Evolutionary conservation across 2,113 vertebrate species (phyloP).

Genomic region (Callorhinus ursinus): DNA sequence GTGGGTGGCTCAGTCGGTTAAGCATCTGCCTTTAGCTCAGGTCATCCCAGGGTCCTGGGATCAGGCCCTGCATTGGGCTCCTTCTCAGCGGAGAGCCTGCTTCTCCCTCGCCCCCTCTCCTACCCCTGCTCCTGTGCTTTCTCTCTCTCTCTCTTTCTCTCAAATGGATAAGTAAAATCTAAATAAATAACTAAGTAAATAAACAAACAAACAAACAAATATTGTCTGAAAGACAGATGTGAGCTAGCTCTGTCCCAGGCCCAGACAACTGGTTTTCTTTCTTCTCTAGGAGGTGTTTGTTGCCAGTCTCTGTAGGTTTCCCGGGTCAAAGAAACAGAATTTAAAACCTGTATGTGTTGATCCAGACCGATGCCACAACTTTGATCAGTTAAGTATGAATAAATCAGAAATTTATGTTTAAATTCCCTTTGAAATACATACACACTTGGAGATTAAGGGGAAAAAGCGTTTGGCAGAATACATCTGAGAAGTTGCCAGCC

Average conservation of each 20-base stretch:
- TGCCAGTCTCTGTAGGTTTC: neutral
- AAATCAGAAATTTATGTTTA: constrained; percentile 61
- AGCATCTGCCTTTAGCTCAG: neutral
- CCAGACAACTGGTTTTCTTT: neutral
- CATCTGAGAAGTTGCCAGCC: constrained; percentile 35
- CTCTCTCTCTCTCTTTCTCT: neutral
- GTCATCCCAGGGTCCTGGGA: neutral
- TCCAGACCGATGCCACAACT: neutral
- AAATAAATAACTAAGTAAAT: neutral
- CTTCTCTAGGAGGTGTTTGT: neutral
- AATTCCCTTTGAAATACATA: constrained; percentile 64
- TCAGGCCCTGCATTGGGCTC: neutral
- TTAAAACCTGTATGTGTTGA: constrained; percentile 39
- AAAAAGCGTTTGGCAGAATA: constrained; percentile 51
- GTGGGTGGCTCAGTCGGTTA: neutral
- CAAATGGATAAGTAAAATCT: neutral
- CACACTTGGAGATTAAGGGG: constrained; percentile 12
- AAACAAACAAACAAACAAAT: neutral
- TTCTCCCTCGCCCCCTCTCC: neutral
- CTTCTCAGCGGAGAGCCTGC: neutral
- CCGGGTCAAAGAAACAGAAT: constrained; percentile 52
- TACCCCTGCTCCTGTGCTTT: neutral
- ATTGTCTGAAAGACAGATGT: neutral
- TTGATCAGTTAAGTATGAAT: constrained; percentile 53
- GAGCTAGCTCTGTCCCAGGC: neutral